Conservation (phyloP, 2,797 vertebrate species). For the Adelosebastes latens region DNA sequence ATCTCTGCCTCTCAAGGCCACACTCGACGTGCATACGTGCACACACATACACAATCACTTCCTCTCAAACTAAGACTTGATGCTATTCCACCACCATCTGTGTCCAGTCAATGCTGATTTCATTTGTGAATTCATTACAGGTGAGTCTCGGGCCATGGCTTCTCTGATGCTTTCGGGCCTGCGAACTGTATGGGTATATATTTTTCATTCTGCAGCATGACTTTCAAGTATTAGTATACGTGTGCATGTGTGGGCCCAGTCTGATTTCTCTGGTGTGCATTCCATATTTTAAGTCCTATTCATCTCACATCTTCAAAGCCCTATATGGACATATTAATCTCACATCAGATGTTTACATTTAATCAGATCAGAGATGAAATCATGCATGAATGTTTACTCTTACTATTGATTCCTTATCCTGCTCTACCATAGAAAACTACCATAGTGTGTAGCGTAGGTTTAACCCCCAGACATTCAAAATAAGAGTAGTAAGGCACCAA, state of each 20-base stretch:
- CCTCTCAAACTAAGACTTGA: background rate
- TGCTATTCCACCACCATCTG: slow-evolving; percentile 25
- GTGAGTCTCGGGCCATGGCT: slow-evolving; percentile 2
- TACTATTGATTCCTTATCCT: background rate
- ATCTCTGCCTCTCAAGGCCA: slow-evolving; percentile 23
- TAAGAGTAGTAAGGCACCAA: too few relatives aligned
- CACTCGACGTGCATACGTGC: background rate
- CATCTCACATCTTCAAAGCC: background rate
- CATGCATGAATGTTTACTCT: background rate
- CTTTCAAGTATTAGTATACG: background rate
- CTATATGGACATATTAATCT: background rate
- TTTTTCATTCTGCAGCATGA: background rate
- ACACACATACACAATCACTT: background rate
- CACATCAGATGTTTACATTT: background rate
- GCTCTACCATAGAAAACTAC: background rate
- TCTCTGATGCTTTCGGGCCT: background rate
- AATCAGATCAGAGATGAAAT: background rate
- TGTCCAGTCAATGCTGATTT: slow-evolving; percentile 38
- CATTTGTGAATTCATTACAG: slow-evolving; percentile 44
- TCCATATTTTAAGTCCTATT: background rate
- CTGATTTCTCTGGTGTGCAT: background rate
- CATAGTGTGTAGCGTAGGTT: background rate
- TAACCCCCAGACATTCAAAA: too few relatives aligned
- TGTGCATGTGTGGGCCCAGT: background rate
- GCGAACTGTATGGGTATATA: background rate